Conservation (phyloP, 1,140 invertebrate genomes). For the Notospermus geniculatus region DNA sequence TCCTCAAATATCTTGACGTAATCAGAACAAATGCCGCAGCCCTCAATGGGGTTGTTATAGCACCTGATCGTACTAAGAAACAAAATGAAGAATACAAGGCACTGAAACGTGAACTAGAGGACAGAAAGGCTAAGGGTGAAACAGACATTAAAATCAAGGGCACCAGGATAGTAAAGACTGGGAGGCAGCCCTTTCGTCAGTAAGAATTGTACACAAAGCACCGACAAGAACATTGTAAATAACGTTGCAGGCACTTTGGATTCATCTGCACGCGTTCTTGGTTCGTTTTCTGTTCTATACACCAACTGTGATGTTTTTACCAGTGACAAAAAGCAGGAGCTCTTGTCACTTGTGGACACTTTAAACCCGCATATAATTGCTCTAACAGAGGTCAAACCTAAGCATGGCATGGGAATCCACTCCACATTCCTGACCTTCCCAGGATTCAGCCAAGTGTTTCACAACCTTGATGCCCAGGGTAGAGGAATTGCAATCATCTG, state of each 20-base stretch:
- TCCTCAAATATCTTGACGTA: not conserved
- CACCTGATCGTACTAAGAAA: not conserved
- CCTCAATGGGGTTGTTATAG: not conserved
- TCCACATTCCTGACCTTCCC: not conserved
- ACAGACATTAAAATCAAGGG: not conserved
- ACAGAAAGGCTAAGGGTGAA: not conserved
- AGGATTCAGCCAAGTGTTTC: not conserved
- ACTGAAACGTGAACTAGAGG: not conserved
- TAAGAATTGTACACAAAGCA: not conserved
- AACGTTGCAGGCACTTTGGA: not conserved
- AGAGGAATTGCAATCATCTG: not conserved
- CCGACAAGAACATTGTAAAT: not conserved
- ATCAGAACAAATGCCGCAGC: not conserved
- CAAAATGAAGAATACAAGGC: not conserved
- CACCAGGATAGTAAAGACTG: not conserved
- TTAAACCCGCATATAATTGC: not conserved
- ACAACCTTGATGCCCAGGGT: not conserved
- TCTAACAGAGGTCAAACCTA: constrained; percentile 1
- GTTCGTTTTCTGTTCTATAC: not conserved
- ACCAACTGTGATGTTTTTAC: not conserved
- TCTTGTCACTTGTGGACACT: not conserved
- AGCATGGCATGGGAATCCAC: not conserved
- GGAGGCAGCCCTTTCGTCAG: not conserved
- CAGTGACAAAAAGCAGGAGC: not conserved
- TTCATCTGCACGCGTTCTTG: not conserved